Evolutionary conservation across 2,113 vertebrate species (phyloP), one percentile per base, ranked within the genome.

Genomic region (Glaucidium brasilianum): DNA sequence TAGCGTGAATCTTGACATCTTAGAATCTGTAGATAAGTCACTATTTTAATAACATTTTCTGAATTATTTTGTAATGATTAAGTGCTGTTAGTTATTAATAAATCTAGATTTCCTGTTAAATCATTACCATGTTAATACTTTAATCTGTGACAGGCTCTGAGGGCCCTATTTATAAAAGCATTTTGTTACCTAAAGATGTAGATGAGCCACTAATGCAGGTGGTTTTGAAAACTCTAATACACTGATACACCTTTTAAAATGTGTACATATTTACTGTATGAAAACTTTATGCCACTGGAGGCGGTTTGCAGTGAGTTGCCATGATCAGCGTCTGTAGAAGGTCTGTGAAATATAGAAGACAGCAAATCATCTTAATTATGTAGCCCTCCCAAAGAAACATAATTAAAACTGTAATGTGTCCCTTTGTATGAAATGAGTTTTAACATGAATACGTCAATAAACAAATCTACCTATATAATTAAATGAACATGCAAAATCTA

Each of bases 391-490:
- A 49, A 88, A 93, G 94, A 96, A 88, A 82, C 73, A 75, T 77
- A 89, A 94, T 95, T 91, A 86, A 92, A 94, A 96, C 71, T 41
- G n/a, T 79, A 94, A 92, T 95, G 92, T 82, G 14, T 15, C 25
- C 50, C 66, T 89, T 96, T 86, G 39, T 53, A 68, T 68, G 75
- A 82, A 71, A 90, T 67, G 53, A 85, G 16, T 84, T 90, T 91
- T 75, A 94, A 84, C 55, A 39, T 52, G 82, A 94, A 83, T n/a
- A 55, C 41, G 91, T 85, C 90, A 86, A 69, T 91, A 95, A 94
- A 96, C 88, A 95, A 74, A 93, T 87, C 64, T 88, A 91, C 91
- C 72, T 94, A 52, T 85, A 58, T 89, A 94, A 95, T 97, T 97
- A 96, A 97, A 94, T 43, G 30, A 95, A 96, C 55, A 80, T 4